These are phyloP conservation scores for Tetrax tetrax DNA, from an alignment of 2,113 vertebrate genomes.

Conservation along the genomic window DNA sequence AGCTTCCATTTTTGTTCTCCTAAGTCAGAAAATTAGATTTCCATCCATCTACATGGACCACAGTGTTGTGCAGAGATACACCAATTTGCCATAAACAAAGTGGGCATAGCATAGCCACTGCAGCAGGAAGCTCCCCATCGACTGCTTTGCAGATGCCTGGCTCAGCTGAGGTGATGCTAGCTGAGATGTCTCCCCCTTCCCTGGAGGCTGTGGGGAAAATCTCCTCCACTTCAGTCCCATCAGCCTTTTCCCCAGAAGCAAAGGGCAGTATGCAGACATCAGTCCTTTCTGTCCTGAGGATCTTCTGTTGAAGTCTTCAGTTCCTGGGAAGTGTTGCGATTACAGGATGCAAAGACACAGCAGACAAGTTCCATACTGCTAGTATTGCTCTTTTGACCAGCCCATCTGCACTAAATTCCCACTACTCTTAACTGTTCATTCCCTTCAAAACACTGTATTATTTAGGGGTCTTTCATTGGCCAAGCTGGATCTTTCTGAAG, in stretches of 20 bases:
- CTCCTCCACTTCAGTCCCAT: neutral
- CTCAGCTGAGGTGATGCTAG: neutral
- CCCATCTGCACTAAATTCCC: neutral
- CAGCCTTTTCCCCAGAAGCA: neutral
- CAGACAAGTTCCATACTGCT: neutral
- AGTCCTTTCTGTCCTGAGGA: neutral
- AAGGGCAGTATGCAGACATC: neutral
- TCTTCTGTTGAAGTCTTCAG: neutral
- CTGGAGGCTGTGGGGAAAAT: neutral
- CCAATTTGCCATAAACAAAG: neutral
- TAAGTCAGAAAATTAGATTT: neutral
- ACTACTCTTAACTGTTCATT: neutral
- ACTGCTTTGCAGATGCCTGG: neutral
- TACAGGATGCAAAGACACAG: neutral
- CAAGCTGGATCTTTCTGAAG: neutral
- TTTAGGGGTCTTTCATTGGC: neutral
- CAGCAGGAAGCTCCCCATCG: fast-evolving
- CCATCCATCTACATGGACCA: neutral
- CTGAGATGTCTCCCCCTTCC: neutral
- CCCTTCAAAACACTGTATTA: neutral
- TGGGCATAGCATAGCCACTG: neutral
- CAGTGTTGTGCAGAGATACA: neutral
- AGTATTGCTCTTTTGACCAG: neutral
- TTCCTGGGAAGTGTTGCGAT: neutral
- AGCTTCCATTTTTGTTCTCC: neutral